Evolutionary conservation across 2,888 invertebrate genomes (phyloP).

Genomic region (Empis stercorea): DNA sequence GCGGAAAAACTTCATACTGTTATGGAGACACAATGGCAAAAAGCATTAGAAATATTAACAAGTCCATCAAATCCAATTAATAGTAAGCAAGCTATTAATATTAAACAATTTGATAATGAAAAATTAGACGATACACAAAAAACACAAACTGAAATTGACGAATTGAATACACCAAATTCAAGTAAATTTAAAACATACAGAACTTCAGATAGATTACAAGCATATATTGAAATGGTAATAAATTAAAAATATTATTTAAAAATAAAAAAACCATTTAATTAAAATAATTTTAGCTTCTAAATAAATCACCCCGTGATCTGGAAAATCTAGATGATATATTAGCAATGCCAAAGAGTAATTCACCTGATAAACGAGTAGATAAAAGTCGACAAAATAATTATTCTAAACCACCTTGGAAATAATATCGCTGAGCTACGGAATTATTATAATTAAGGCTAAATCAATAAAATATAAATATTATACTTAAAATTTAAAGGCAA

Average conservation of each 20-base stretch:
- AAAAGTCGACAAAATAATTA: background rate
- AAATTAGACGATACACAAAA: constrained; percentile 12
- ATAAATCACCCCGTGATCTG: constrained; percentile 39
- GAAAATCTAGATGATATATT: constrained; percentile 31
- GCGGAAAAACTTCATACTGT: constrained; percentile 62
- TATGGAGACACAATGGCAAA: constrained; percentile 72
- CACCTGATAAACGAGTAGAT: background rate
- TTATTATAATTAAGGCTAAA: no score
- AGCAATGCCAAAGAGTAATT: constrained; percentile 15
- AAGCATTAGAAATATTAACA: constrained; percentile 57
- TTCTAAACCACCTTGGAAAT: background rate
- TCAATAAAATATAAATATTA: no score
- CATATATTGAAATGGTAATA: constrained; percentile 31
- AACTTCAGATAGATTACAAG: constrained; percentile 28
- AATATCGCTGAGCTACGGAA: background rate
- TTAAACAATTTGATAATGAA: constrained; percentile 5
- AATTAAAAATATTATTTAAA: constrained; percentile 1
- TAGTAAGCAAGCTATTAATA: constrained; percentile 7
- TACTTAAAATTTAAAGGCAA: no score
- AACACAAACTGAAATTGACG: constrained; percentile 22
- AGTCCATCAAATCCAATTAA: constrained; percentile 20
- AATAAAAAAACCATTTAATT: constrained; percentile 2
- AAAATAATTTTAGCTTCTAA: constrained; percentile 35
- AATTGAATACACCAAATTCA: constrained; percentile 28
- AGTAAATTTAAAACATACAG: constrained; percentile 21